A percentile compares a stretch with the other conserved stretches of the same genome.
Evolutionary conservation across 2,113 vertebrate genomes (phyloP).

Genomic region (Gasterosteus nipponicus): DNA sequence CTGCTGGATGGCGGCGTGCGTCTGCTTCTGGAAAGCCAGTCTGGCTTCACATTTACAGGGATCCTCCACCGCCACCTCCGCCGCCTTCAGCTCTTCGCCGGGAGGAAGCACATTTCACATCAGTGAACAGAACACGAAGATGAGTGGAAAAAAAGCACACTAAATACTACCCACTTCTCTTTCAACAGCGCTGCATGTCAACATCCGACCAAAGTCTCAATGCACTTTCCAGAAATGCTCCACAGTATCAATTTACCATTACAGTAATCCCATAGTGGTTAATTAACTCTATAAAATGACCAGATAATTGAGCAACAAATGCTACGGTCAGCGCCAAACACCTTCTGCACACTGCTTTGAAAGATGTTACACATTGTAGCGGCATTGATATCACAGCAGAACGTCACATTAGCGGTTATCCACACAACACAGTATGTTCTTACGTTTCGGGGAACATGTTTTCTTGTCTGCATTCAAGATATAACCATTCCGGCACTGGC

Average conservation of each 20-base stretch:
- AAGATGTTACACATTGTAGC: conserved; percentile 12
- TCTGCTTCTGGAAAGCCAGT: conserved; percentile 87
- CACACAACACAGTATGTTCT: conserved; percentile 56
- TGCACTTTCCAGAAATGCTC: background rate
- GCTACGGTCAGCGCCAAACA: conserved; percentile 18
- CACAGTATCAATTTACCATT: background rate
- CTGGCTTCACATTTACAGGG: conserved; percentile 90
- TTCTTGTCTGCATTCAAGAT: conserved; percentile 84
- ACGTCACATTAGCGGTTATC: conserved; percentile 25
- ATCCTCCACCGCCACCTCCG: conserved; percentile 77
- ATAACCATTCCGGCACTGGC: conserved; percentile 84
- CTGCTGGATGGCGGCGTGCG: conserved; percentile 85
- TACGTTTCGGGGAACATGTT: conserved; percentile 85
- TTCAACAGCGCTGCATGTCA: conserved; percentile 1
- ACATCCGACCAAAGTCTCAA: conserved; percentile 1
- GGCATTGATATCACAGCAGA: conserved; percentile 25
- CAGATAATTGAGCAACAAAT: conserved; percentile 52
- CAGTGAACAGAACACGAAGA: conserved; percentile 35
- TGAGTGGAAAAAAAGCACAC: conserved; percentile 11
- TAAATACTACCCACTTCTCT: conserved; percentile 17
- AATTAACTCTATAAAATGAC: conserved; percentile 44
- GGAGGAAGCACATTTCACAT: conserved; percentile 63
- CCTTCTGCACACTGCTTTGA: background rate
- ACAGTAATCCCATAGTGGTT: conserved; percentile 17
- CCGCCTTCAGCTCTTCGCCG: conserved; percentile 79